Conservation (phyloP, 2,797 vertebrate genomes). For the Squalus acanthias region DNA sequence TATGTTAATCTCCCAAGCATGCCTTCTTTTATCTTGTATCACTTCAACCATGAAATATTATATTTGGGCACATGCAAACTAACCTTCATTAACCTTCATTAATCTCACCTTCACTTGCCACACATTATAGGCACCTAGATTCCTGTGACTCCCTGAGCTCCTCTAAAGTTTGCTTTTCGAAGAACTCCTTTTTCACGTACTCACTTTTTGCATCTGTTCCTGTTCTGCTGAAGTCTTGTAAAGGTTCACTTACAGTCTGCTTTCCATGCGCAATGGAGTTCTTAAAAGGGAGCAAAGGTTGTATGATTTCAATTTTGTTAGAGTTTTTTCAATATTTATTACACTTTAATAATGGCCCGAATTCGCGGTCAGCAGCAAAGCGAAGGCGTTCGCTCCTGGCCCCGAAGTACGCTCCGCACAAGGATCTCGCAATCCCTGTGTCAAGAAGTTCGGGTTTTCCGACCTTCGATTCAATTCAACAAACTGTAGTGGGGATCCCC, state of each 20-base stretch:
- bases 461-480: no score
- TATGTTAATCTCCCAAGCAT: not conserved
- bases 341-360: not conserved
- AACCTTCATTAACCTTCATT: not conserved
- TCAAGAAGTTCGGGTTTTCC: no score
- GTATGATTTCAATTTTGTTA: not conserved
- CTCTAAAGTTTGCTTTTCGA: not conserved
- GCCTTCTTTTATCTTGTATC: not conserved
- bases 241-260: not conserved
- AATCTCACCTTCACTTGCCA: not conserved
- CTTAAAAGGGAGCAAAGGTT: not conserved
- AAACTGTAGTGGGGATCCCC: no score
- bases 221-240: not conserved
- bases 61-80: not conserved
- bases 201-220: not conserved
- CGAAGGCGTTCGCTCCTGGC: no score
- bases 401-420: no score
- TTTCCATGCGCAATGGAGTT: not conserved
- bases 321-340: not conserved
- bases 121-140: not conserved
- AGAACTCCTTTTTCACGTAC: not conserved
- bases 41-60: not conserved
- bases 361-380: no score
- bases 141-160: not conserved
- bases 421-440: no score